Evolutionary conservation across 2,113 vertebrate species (phyloP).

Genomic region (Hydrolagus affinis): DNA sequence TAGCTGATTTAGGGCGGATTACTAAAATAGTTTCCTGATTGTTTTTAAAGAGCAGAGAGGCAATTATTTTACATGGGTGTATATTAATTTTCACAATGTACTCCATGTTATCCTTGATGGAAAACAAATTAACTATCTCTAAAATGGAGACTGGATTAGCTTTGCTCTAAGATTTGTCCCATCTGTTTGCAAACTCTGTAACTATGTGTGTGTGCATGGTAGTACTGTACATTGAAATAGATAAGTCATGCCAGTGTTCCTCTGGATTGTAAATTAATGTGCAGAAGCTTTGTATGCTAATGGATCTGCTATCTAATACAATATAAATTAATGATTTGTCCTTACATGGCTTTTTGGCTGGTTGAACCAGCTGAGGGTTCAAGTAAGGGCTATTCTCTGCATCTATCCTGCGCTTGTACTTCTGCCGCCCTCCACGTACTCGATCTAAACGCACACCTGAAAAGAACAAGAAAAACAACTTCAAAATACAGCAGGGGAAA

Average conservation of each 20-base stretch:
- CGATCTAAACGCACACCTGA: conserved; percentile 93
- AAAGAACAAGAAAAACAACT: conserved; percentile 33
- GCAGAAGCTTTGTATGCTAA: conserved; percentile 26
- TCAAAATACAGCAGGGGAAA: neutral
- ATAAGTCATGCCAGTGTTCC: conserved; percentile 23
- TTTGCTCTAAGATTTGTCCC: conserved; percentile 9
- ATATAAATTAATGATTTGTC: conserved; percentile 36
- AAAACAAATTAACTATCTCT: conserved; percentile 16
- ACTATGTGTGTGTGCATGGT: conserved; percentile 29
- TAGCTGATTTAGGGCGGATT: neutral
- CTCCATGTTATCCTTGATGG: conserved; percentile 5
- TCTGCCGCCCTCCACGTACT: conserved; percentile 96
- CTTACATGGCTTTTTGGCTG: conserved; percentile 99
- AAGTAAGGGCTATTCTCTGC: conserved; percentile 97
- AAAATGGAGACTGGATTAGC: conserved; percentile 30
- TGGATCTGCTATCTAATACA: neutral
- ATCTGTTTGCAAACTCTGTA: conserved; percentile 31
- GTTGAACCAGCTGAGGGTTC: conserved; percentile 95
- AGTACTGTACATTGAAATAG: conserved; percentile 15
- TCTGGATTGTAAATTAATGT: conserved; percentile 12
- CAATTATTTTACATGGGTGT: conserved; percentile 14
- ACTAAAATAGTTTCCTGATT: neutral
- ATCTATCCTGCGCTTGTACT: conserved; percentile 99
- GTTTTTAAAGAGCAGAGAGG: neutral
- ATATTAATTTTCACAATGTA: conserved; percentile 12